phyloP scores from a whole-genome alignment of 2,888 invertebrate genomes.

The Gasteruption jaculator region DNA sequence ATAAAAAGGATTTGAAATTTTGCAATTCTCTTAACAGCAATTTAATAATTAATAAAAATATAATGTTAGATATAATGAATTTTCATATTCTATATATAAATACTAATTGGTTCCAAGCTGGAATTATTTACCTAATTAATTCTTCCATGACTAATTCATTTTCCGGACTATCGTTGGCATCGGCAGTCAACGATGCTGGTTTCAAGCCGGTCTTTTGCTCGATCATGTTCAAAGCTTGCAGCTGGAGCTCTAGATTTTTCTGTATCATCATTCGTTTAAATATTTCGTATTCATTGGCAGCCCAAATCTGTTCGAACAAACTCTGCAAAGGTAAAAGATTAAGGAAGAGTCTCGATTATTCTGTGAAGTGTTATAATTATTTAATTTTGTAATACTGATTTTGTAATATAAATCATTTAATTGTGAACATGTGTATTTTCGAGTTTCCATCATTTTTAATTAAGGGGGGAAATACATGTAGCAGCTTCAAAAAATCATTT shows the following conservation, averaged over 20 bases:
- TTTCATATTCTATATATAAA: too few species aligned
- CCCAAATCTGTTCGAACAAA: constrained; percentile 79
- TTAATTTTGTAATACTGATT: constrained; percentile 2
- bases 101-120: too few species aligned
- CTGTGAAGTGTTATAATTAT: constrained; percentile 5
- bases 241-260: constrained; percentile 84
- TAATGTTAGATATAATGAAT: too few species aligned
- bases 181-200: constrained; percentile 58
- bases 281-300: constrained; percentile 86
- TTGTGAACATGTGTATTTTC: not conserved
- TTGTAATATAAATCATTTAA: not conserved
- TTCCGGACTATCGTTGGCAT: constrained; percentile 46
- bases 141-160: constrained; percentile 60
- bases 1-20: too few species aligned
- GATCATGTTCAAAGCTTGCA: constrained; percentile 81
- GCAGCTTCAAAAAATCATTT: too few species aligned
- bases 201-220: constrained; percentile 71
- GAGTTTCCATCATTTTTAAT: not conserved
- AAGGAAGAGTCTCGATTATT: constrained; percentile 9
- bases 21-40: too few species aligned
- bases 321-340: constrained; percentile 45
- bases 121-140: constrained; percentile 60
- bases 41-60: too few species aligned
- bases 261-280: constrained; percentile 92
- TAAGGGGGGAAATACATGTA: too few species aligned